Conservation (phyloP, 2,888 invertebrate species). For the Amblyteles armatorius region DNA sequence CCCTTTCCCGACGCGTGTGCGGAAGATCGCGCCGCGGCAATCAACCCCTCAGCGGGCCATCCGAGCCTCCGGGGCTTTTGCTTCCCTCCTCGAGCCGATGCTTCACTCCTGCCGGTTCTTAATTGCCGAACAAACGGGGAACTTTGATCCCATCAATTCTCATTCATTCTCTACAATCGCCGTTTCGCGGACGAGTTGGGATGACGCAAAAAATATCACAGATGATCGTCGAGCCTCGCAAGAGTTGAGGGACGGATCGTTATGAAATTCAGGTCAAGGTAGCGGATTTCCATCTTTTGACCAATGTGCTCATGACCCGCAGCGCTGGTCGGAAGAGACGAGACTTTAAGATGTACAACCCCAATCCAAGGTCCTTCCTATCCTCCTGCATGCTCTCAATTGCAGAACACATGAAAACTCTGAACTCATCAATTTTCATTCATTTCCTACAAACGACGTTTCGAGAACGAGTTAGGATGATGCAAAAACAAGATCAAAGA, state of each 20-base stretch:
- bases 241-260: background rate
- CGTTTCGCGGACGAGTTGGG: background rate
- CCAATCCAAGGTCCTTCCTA: background rate
- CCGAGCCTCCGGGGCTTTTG: constrained; percentile 61
- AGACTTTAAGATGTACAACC: constrained; percentile 30
- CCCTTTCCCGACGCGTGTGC: constrained; percentile 62
- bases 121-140: constrained; percentile 78
- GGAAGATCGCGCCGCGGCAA: constrained; percentile 58
- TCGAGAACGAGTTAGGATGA: background rate
- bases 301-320: background rate
- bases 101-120: constrained; percentile 65
- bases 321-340: constrained; percentile 15
- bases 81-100: constrained; percentile 69
- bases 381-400: constrained; percentile 71
- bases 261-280: background rate
- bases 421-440: constrained; percentile 74
- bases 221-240: background rate
- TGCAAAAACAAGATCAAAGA: background rate
- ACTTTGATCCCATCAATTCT: constrained; percentile 76
- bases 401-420: constrained; percentile 76
- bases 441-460: background rate
- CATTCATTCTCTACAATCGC: background rate
- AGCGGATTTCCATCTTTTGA: background rate
- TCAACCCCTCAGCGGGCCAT: constrained; percentile 65
- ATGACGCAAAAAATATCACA: background rate